Percentiles rank a stretch among this genome's conserved stretches.
Conservation (phyloP, 2,888 invertebrate genomes). For the Automeris io region DNA sequence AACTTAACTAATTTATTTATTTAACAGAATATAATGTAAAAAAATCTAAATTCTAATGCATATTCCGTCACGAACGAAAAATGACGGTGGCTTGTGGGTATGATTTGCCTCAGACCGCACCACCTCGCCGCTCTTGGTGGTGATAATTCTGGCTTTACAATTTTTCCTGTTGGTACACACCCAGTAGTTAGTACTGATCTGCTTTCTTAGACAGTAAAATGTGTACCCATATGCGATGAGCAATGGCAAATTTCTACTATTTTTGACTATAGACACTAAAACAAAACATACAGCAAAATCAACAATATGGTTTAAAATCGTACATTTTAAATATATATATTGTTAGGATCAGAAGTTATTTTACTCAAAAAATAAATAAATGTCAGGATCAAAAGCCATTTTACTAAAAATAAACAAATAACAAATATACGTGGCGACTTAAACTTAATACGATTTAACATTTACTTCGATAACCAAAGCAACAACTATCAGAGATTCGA, state of each 20-base stretch:
- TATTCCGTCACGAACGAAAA: background rate
- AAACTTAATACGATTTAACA: no score
- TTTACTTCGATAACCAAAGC: no score
- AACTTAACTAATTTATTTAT: no score
- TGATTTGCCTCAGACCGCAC: background rate
- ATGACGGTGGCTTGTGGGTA: background rate
- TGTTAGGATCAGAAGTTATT: no score
- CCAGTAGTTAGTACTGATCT: conserved; percentile 5
- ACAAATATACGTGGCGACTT: no score
- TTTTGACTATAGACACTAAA: background rate
- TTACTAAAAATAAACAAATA: no score
- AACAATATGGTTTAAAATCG: no score
- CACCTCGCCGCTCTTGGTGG: background rate
- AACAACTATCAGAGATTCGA: no score
- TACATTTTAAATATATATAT: background rate
- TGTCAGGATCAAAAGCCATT: no score
- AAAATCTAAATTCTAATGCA: background rate
- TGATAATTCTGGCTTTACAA: conserved; percentile 2
- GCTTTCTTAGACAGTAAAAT: conserved; percentile 1
- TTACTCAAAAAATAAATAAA: no score
- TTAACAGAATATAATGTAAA: no score
- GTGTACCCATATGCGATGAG: conserved; percentile 3
- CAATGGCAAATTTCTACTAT: background rate
- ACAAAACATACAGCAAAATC: no score
- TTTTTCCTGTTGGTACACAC: conserved; percentile 1